Base-by-base conservation (phyloP, 1,140 invertebrate genomes). In the Caenorhabditis briggsae region DNA sequence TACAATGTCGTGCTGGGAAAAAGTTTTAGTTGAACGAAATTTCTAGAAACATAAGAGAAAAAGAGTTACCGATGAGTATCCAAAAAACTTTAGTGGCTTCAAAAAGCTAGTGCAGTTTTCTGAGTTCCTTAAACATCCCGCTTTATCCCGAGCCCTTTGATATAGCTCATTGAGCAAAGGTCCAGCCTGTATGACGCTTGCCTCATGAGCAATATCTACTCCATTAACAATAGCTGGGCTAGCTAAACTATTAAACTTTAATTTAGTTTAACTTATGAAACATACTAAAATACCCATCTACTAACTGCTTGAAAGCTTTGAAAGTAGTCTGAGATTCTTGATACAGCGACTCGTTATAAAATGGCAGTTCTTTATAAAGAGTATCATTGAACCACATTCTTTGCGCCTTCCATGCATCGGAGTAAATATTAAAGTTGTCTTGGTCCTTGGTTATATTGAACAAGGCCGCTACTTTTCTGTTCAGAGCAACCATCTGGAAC, bases 321-420 rank as follows among this genome's bases (percentile, higher is more conserved):
- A 50, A 48, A 2, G 70, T 78, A 1, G 5, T 48, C 20, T 46
- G 46, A 11, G 70, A 33, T 50, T 78, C 70, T 6, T 23, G 9
- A 41, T 53, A 78, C 18, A 78, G 25, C 2, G 43, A 5, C 70
- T 78, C 70, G 53, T 78, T 78, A 14, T 78, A 78, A 14, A 41
- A 78, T 50, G 70, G 46, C 2, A 78, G n/a, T 5, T 78, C n/a
- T 9, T 23, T 14, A 25, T 78, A 78, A 11, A 78, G 14, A 2
- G 70, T 50, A 11, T 78, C 70, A 41, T 78, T 78, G 70, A 78
- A 78, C 70, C 70, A 78, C 2, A 50, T 78, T 43, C 70, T 78
- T 25, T 78, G 70, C 23, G 46, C 50, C n/a, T 78, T 78, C 70
- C 70, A 78, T 12, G 70, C 46, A 53, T 78, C 70, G 3, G 70